Base-by-base conservation (phyloP, 2,113 vertebrate species). In the Calyptommatus sinebrachiatus region DNA sequence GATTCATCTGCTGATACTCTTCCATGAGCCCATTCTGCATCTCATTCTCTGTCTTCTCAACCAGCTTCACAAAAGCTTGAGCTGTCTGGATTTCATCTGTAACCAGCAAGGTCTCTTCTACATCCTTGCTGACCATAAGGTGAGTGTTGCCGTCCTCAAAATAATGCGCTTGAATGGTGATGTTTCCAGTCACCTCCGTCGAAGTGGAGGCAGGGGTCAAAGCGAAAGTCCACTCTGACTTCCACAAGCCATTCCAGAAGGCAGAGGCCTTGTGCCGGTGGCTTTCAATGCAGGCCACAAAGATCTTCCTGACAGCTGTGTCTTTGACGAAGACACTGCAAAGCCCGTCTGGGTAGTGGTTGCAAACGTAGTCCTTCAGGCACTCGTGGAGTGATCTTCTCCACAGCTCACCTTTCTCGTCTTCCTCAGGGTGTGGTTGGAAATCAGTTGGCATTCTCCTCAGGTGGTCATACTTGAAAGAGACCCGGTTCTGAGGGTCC, bases 281-380 rank as follows among this genome's bases (percentile, higher is more conserved):
- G 29, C 20, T 57, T 45, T 78, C 66, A 20, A 82, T 29, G 9
- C 80, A 76, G 41, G 60, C 76, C 72, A 65, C 77, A 31, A 84
- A 76, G 53, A 84, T 84, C 29, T 66, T 84, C 78, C 83, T 62
- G 48, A 84, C n/a, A 3, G 83, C 83, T 0, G 83, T 84, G 63
- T 84, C 83, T 41, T 84, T 84, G 41, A 81, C 60, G 48, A 84
- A 84, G 24, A 84, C 78, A 3, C 83, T 84, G 65, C 83, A 84
- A 29, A 77, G 12, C 14, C 83, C 83, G 1, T 62, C 48, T 1
- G 83, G 41, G 26, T 84, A 84, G 53, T 77, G 78, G 41, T 62
- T 71, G 53, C 41, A 6, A 20, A 84, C 74, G 1, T 84, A 84
- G 53, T 29, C 21, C 18, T 80, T 73, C 41, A 84, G 29, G 12